Evolutionary conservation across 1,140 invertebrate genomes (phyloP).

Genomic region (Caenorhabditis elegans): DNA sequence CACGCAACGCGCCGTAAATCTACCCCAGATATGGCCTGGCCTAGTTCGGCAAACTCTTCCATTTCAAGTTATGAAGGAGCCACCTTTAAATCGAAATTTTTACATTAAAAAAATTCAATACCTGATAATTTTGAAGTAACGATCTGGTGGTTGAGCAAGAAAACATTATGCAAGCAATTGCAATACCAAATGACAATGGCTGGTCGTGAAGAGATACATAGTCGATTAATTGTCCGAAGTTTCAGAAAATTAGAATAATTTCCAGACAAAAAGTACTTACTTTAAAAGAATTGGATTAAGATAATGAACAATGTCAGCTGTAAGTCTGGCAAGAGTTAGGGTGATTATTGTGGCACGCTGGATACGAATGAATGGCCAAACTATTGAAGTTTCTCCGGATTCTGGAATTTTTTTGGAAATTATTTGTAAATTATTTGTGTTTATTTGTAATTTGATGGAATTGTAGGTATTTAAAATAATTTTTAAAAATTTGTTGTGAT

Average conservation of each 20-base stretch:
- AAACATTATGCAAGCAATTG: constrained; percentile 29
- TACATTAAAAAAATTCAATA: background rate
- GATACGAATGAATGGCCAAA: constrained; percentile 27
- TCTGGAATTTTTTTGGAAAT: background rate
- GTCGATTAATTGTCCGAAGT: constrained; percentile 15
- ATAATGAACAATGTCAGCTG: background rate
- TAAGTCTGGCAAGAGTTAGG: background rate
- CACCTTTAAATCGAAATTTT: no score
- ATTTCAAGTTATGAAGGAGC: no score
- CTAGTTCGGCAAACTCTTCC: no score
- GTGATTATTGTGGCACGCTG: background rate
- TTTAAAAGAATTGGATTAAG: constrained; percentile 26
- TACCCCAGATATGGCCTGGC: no score
- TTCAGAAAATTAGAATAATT: background rate
- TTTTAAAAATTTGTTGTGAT: no score
- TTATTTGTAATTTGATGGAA: no score
- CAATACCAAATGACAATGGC: constrained; percentile 9
- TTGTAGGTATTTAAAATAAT: no score
- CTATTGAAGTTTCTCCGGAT: background rate
- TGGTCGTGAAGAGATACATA: constrained; percentile 12
- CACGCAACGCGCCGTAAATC: no score
- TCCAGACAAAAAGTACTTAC: background rate
- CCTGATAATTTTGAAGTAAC: constrained; percentile 17
- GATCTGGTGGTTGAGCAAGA: background rate
- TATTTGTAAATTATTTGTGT: background rate